Conservation (phyloP, 2,888 invertebrate genomes). For the Camponotus fellah region DNA sequence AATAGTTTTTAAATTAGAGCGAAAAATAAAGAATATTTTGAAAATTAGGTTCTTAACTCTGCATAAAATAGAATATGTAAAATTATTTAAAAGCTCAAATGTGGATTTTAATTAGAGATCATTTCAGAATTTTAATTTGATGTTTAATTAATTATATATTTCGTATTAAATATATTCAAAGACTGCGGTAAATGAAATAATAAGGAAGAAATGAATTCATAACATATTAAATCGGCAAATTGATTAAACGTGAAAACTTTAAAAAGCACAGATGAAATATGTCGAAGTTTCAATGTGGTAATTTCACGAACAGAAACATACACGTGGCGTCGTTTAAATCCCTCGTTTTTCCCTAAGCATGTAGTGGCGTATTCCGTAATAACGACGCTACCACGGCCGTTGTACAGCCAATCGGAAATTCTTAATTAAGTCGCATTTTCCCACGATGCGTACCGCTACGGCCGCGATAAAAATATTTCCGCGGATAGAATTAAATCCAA, state of each 20-base stretch:
- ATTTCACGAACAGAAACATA: conserved; percentile 10
- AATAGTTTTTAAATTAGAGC: background rate
- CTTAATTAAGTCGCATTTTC: conserved; percentile 59
- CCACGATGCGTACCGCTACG: conserved; percentile 32
- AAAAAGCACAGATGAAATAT: background rate
- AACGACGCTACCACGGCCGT: conserved; percentile 11
- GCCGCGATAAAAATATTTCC: conserved; percentile 66
- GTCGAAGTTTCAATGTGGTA: background rate
- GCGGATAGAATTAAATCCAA: conserved; percentile 60
- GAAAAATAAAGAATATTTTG: background rate
- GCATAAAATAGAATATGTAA: background rate
- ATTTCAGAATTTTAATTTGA: conserved; percentile 12
- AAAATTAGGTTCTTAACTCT: background rate
- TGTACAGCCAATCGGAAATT: conserved; percentile 49
- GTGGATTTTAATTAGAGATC: conserved; percentile 16
- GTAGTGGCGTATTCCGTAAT: conserved; percentile 19
- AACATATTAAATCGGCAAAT: background rate
- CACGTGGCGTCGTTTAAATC: conserved; percentile 17
- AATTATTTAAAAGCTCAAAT: background rate
- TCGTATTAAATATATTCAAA: background rate
- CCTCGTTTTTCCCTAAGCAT: conserved; percentile 35
- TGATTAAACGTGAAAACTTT: background rate
- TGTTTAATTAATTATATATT: conserved; percentile 13
- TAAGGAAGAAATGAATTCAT: background rate
- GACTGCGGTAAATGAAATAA: background rate